phyloP scores from a whole-genome alignment of 2,888 invertebrate species.

The Eurytoma adleriae region DNA sequence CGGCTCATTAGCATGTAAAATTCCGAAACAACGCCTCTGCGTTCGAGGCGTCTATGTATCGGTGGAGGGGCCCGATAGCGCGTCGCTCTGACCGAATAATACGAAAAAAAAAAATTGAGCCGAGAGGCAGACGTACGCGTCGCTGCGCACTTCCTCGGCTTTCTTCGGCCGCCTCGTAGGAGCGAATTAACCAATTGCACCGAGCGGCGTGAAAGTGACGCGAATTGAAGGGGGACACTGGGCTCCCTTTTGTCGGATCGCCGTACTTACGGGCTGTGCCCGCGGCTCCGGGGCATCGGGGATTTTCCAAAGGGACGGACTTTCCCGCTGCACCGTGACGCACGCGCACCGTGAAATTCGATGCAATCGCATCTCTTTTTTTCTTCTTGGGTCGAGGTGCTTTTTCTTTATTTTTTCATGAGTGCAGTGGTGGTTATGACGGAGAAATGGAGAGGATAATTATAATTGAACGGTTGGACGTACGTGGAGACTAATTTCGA shows the following conservation, averaged over 20 bases:
- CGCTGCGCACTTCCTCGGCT: not conserved
- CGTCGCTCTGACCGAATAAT: not conserved
- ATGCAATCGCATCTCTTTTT: not conserved
- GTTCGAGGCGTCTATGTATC: too few species aligned
- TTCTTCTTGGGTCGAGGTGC: not conserved
- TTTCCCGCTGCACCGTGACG: not conserved
- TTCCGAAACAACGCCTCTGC: too few species aligned
- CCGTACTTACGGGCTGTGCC: not conserved
- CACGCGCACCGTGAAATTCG: not conserved
- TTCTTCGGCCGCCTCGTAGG: conserved; percentile 9
- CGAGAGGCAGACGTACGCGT: not conserved
- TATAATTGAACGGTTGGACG: not conserved
- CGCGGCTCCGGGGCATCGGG: not conserved
- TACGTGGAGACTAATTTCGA: too few species aligned
- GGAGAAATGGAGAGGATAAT: not conserved
- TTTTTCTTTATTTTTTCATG: not conserved
- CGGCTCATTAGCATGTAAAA: too few species aligned
- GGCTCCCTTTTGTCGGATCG: conserved; percentile 5
- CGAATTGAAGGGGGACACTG: conserved; percentile 31
- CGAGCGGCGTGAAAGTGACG: conserved; percentile 13
- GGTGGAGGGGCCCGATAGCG: too few species aligned
- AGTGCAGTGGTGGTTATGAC: not conserved
- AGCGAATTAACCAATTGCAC: conserved; percentile 46
- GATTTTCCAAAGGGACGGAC: conserved; percentile 13
- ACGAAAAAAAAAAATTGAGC: not conserved